Percentiles rank a stretch among this genome's conserved stretches.
Conservation (phyloP, 2,888 invertebrate genomes). For the Torymus auratus region DNA sequence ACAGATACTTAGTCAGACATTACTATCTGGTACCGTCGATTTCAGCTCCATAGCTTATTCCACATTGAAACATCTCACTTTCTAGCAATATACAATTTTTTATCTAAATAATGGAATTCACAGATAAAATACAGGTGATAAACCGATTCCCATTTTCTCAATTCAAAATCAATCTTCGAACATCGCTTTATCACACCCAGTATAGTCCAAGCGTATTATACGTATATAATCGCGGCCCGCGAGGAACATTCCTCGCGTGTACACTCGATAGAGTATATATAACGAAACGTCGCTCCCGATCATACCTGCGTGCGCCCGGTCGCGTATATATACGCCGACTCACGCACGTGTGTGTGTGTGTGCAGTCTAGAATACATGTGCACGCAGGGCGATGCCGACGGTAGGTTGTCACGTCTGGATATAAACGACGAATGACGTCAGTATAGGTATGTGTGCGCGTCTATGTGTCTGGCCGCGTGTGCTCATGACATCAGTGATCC, state of each 20-base stretch:
- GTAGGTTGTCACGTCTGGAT: conserved; percentile 73
- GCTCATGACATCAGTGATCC: conserved; percentile 75
- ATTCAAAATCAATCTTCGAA: background rate
- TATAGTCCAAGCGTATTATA: conserved; percentile 48
- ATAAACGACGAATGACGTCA: conserved; percentile 74
- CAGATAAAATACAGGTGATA: no score
- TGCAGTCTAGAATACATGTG: background rate
- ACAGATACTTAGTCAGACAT: no score
- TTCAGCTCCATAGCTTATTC: no score
- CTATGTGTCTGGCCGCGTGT: no score
- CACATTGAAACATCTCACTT: no score
- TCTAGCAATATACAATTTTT: no score
- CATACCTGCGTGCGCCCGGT: conserved; percentile 57
- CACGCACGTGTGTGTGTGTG: background rate
- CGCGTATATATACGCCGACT: background rate
- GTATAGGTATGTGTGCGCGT: conserved; percentile 37
- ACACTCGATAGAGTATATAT: conserved; percentile 37
- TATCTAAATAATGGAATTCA: no score
- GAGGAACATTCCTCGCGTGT: conserved; percentile 61
- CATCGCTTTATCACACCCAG: conserved; percentile 40
- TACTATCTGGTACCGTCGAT: no score
- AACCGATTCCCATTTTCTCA: no score
- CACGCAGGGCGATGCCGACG: conserved; percentile 65
- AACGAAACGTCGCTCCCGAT: conserved; percentile 66
- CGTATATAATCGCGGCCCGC: conserved; percentile 13